Conservation (phyloP, 1,140 invertebrate species). For the Vanessa atalanta region DNA sequence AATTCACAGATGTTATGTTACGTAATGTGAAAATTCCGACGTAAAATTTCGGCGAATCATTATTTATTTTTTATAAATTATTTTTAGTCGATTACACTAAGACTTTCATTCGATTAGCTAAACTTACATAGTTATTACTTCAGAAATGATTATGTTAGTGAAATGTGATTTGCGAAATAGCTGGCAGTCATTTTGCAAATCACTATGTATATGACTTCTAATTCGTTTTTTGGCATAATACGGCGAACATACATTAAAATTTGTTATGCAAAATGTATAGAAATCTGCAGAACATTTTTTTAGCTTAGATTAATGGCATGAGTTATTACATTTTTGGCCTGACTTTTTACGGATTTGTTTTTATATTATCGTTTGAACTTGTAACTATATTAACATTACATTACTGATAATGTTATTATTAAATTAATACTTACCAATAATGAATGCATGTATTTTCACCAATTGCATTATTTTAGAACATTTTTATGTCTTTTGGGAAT, state of each 20-base stretch:
- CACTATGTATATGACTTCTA: not conserved
- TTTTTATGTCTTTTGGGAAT: too few species aligned
- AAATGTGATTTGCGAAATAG: conserved; percentile 1
- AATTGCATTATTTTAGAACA: too few species aligned
- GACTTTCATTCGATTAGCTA: conserved; percentile 22
- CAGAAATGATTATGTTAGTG: not conserved
- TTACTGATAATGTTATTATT: too few species aligned
- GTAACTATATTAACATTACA: too few species aligned
- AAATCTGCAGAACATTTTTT: not conserved
- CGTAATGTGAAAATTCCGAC: not conserved
- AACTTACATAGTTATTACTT: conserved; percentile 9
- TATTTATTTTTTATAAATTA: conserved; percentile 21
- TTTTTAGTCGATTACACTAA: conserved; percentile 5
- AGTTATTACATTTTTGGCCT: too few species aligned
- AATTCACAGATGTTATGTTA: conserved; percentile 5
- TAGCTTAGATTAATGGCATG: too few species aligned
- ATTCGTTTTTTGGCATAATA: not conserved
- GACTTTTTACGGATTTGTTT: too few species aligned
- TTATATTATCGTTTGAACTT: too few species aligned
- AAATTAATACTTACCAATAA: too few species aligned
- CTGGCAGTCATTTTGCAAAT: not conserved
- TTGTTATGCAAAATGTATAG: not conserved
- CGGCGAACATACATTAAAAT: not conserved
- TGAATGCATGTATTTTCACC: too few species aligned
- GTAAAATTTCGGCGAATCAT: conserved; percentile 40